Percentiles rank a stretch among this genome's conserved stretches.
Conservation (phyloP, 2,888 invertebrate genomes). For the Metacarcinus magister region DNA sequence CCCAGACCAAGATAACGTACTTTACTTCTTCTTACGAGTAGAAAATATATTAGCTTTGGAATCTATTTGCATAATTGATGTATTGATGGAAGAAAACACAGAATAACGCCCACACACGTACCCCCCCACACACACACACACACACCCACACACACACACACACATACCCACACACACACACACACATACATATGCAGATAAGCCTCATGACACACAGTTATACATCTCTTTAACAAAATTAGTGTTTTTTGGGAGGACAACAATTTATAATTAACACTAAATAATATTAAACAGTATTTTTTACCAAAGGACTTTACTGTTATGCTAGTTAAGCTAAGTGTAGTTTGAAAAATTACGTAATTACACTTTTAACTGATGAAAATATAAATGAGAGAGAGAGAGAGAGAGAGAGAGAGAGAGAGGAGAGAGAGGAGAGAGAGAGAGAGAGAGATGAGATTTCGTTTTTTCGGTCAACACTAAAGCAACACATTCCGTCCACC, state of each 20-base stretch:
- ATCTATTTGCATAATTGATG: background rate
- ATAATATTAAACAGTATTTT: background rate
- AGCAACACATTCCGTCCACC: too few relatives aligned
- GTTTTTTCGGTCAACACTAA: too few relatives aligned
- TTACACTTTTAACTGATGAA: background rate
- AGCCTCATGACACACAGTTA: background rate
- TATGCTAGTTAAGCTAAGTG: background rate
- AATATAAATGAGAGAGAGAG: background rate
- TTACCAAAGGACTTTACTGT: background rate
- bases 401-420: constrained; percentile 29
- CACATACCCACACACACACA: constrained; percentile 36
- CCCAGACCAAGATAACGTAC: background rate
- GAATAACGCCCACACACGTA: too few relatives aligned
- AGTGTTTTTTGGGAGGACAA: background rate
- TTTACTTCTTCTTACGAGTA: background rate
- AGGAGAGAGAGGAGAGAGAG: constrained; percentile 41
- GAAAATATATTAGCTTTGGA: background rate
- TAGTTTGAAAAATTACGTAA: background rate
- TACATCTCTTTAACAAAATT: background rate
- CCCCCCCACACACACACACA: too few relatives aligned
- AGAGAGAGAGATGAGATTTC: background rate
- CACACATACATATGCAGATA: background rate
- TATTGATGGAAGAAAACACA: background rate
- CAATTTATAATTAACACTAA: background rate
- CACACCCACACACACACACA: background rate